Percentiles rank a stretch among this genome's conserved stretches.
Conservation (phyloP, 2,888 invertebrate species). For the Xestobium rufovillosum region DNA sequence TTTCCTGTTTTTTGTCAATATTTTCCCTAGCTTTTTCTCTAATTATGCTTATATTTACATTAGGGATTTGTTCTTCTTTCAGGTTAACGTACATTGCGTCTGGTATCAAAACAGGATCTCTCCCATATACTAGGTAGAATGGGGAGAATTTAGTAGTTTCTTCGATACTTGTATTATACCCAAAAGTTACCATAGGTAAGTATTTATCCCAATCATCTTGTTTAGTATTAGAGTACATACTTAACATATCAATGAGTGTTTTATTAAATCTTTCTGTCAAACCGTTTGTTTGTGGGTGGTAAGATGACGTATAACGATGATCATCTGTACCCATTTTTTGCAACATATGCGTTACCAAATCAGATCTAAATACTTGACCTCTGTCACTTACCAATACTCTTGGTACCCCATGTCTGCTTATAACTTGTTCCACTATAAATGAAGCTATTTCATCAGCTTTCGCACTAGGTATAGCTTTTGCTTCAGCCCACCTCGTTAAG, state of each 20-base stretch:
- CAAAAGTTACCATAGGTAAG: neutral
- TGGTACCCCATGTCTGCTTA: slow-evolving; percentile 25
- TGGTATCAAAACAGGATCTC: neutral
- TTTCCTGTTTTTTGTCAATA: neutral
- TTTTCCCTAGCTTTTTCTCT: neutral
- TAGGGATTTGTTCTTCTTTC: too few species aligned
- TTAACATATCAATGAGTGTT: slow-evolving; percentile 10
- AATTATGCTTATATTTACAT: too few species aligned
- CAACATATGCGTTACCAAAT: slow-evolving; percentile 19
- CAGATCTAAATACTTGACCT: slow-evolving; percentile 22
- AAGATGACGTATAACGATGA: slow-evolving; percentile 7
- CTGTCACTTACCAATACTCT: slow-evolving; percentile 22
- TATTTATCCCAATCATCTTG: slow-evolving; percentile 1
- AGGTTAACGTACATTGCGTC: too few species aligned
- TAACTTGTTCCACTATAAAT: slow-evolving; percentile 17
- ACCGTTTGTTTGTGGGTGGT: slow-evolving; percentile 10
- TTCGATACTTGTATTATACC: neutral
- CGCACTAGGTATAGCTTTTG: slow-evolving; percentile 8
- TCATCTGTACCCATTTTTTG: slow-evolving; percentile 9
- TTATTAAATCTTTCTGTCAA: slow-evolving; percentile 15
- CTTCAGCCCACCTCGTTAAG: slow-evolving; percentile 12
- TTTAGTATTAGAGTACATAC: slow-evolving; percentile 3
- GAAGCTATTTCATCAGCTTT: slow-evolving; percentile 12
- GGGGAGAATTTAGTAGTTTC: slow-evolving; percentile 1
- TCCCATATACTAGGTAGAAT: neutral